Base-by-base conservation (phyloP, 2,113 vertebrate genomes). In the Proterorhinus semilunaris region DNA sequence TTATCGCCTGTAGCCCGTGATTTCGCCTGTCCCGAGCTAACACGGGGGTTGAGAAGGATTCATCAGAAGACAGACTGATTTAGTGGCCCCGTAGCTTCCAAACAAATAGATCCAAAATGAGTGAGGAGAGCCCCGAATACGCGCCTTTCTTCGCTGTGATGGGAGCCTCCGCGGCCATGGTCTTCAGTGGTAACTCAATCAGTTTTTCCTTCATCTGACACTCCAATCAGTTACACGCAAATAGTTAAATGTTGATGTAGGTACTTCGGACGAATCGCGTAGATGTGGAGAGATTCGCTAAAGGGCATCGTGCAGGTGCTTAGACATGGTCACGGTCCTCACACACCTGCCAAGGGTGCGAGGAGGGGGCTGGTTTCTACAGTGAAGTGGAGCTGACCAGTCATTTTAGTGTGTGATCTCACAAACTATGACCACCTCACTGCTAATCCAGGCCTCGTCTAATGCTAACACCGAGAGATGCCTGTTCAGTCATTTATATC, bases 141-240 rank as follows among this genome's bases (percentile, higher is more conserved):
- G 92, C 96, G 75, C 76, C 95, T 69, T 98, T 98, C 92, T 98
- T 98, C 91, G 96, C 92, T 21, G 95, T 98, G 88, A 95, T 98
- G 93, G 96, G 96, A 90, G 96, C 96, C 77, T 95, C 96, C 54
- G 88, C 92, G 69, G 97, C 97, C 90, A 98, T 98, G 96, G 90
- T 96, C 74, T 98, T 98, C 86, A 98, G 97, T 89, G 97, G 95
- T 96, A 91, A 95, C 72, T 86, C 72, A 67, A 75, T 13, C 68
- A 62, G 51, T 81, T 53, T 50, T 66, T 51, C n/a, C 49, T 46
- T 63, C 77, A 73, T 62, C 67, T 51, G 44, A 72, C 79, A 45
- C 6, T 50, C n/a, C 10, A 52, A 10, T 7, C 0, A 1, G 0
- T 17, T 8, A 4, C 9, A 5, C 42, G 9, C 43, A n/a, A 42